Base-by-base conservation (phyloP, 2,113 vertebrate genomes). In the Scartelaos histophorus region DNA sequence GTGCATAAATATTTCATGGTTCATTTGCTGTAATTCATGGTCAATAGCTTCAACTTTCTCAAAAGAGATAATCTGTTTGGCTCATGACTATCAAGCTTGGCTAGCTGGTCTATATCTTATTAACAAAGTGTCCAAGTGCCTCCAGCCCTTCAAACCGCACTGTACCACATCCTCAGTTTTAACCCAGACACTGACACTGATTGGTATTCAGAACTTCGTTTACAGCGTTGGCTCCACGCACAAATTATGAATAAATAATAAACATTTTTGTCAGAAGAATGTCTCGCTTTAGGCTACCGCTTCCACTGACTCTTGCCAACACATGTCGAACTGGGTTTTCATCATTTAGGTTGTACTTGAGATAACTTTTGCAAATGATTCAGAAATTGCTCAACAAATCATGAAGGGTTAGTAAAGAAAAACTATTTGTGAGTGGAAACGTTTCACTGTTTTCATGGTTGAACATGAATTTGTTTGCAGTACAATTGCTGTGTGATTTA, bases 231-330 rank as follows among this genome's bases (percentile, higher is more conserved):
- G 17, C 67, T 74, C 25, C 47, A 34, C 61, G 58, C 54, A 51
- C 10, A 71, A 73, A 73, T 68, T 70, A 79, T 72, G 62, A 80
- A 82, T 81, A 69, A 81, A 73, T 76, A 60, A 79, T 61, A 12
- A 16, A n/a, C 76, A 74, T 75, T 81, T 74, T 74, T 67, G 67
- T 66, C 57, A 62, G 56, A 29, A 34, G 51, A 61, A n/a, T 65
- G 56, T 64, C 13, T 61, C 61, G 80, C 82, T 80, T 71, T 76
- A 58, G 82, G 86, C 71, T 49, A 66, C 24, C 60, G 66, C 61
- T 73, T 56, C 25, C 5, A 49, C 25, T 19, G 51, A 13, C 57
- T 58, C n/a, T 58, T 57, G 67, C 76, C 73, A 72, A 46, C 47
- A 29, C 21, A 64, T 43, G 34, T 64, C 61, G 43, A 43, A 64